Base-by-base conservation (phyloP, 1,140 invertebrate species). In the Aphaenogaster floridana region DNA sequence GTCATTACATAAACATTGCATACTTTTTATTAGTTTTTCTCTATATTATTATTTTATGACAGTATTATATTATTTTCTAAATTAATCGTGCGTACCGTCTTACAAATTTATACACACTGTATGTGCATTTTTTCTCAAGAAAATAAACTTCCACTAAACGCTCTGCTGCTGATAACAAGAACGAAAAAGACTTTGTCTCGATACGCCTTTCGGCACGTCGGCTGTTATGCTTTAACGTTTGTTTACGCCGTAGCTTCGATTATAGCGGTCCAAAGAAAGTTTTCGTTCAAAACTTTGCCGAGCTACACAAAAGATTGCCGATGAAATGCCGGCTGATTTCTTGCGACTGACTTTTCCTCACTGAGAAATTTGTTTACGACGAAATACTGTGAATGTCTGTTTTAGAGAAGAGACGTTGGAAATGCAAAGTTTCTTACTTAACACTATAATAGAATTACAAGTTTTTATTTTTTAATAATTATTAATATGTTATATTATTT, bases 291-390 rank as follows among this genome's bases (percentile, higher is more conserved):
- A 80, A 81, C 64, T 81, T 81, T 45, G 34, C 50, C 36, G 50
- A 81, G 21, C 39, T 81, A 9, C 54, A 42, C 48, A 71, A 81
- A 81, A 81, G 64, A 81, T 81, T 80, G n/a, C 21, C 48, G 8
- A 54, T 71, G 64, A 81, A 81, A 81, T 54, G 48, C 21, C 39
- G 64, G 45, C 34, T 54, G 78, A 80, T 54, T 80, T 80, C 64
- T 50, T n/a, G 45, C 48, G 63, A 71, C 36, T 54, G 78, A 81
- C 78, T 81, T 81, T 64, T 71, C 64, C 17, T 42, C 28, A 21
- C 36, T 3, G 34, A 54, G 36, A 17, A 69, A 81, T 81, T 71
- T 81, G 78, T 81, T 81, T 81, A 81, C 64, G 45, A 71, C 36
- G 36, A 11, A 81, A 54, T 54, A 68, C 2, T 34, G 21, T 15